phyloP scores from a whole-genome alignment of 2,113 vertebrate genomes.

The Nycticorax nycticorax region DNA sequence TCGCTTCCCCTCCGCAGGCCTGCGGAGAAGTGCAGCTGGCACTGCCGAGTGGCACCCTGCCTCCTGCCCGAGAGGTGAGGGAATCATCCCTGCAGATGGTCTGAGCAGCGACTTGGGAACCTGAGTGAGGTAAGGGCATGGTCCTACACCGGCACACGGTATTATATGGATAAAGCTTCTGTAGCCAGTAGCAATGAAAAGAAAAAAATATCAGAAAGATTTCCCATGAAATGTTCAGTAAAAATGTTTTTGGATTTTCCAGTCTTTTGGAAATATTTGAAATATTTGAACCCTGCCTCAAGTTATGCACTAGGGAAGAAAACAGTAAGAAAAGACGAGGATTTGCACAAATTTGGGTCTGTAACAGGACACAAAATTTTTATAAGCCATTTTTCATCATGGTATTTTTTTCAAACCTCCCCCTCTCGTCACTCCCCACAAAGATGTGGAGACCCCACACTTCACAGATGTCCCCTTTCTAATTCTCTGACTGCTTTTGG shows the following conservation, averaged over 20 bases:
- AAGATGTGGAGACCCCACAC: not conserved
- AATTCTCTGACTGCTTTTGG: not conserved
- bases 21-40: not conserved
- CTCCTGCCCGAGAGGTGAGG: not conserved
- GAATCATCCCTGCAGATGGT: not conserved
- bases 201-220: not conserved
- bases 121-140: not conserved
- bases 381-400: not conserved
- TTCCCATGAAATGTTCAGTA: not conserved
- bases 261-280: not conserved
- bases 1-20: not conserved
- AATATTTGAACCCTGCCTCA: not conserved
- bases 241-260: not conserved
- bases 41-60: not conserved
- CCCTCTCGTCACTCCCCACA: not conserved
- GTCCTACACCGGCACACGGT: fast-evolving
- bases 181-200: not conserved
- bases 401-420: not conserved
- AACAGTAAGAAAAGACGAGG: not conserved
- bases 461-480: not conserved
- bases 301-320: not conserved
- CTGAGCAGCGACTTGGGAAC: not conserved
- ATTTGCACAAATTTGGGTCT: not conserved
- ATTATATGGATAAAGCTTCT: not conserved
- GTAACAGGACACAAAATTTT: not conserved